Base-by-base conservation (phyloP, 2,797 vertebrate genomes). In the Silurus lanzhouensis region DNA sequence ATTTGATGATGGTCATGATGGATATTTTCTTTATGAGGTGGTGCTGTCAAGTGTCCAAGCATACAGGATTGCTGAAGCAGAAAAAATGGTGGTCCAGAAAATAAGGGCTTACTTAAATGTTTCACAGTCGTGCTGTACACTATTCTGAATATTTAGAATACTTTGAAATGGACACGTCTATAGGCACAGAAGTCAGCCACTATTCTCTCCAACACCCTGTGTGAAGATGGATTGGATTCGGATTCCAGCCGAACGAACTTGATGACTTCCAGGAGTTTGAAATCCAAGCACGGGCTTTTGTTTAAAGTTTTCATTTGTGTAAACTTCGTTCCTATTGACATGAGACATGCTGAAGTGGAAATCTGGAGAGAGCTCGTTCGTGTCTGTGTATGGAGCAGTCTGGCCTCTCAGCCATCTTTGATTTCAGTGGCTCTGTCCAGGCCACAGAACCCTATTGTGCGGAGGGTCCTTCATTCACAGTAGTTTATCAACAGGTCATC, bases 371-470 rank as follows among this genome's bases (percentile, higher is more conserved):
- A 61, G 44, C 57, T 63, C 55, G 86, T 85, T 81, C 85, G 55
- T 81, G 88, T 66, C 87, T 88, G 82, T 89, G 86, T 86, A 85
- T 82, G 89, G 89, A 91, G 83, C 81, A 79, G 82, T 71, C 85
- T 91, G 91, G 88, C 88, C 17, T 5, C 75, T 76, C 91, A 84
- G 86, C 87, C 85, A 70, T 81, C 79, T 77, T 83, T 67, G 13
- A 78, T 81, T 86, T 57, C 75, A 74, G 67, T 44, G 60, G 74
- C 58, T 81, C 86, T 87, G 89, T 87, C 75, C 81, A 79, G 90
- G 85, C 89, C 85, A 57, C 86, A 87, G 88, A 89, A 87, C 90
- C 85, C 84, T 86, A 88, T 91, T 93, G 91, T 94, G 94, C 93
- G 91, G 91, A 93, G 87, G 87, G 87, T 88, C 83, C 83, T 85